Evolutionary conservation across 2,113 vertebrate genomes (phyloP), one percentile per base, ranked within the genome.

Genomic region (Pachypanchax playfairii): DNA sequence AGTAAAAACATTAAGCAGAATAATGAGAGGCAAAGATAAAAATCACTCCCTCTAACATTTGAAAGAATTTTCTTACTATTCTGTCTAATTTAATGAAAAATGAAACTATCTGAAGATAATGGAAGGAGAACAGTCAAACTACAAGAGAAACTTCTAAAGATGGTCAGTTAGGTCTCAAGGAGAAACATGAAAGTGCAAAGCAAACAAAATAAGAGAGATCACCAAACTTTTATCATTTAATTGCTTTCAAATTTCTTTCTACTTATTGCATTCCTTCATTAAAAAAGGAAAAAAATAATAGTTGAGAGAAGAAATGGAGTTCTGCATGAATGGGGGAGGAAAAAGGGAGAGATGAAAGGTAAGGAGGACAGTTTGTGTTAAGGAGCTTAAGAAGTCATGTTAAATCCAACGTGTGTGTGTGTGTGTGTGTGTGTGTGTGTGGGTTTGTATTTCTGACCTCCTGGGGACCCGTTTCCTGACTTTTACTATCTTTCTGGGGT

Each of bases 1-100:
- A 68, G 65, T 44, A 41, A 70, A 85, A 84, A 73, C 74, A 87
- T 62, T 50, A 54, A 71, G 60, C 73, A 77, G 44, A 85, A n/a
- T 64, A 55, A 67, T 60, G 59, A 72, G 51, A 67, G 66, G 53
- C 39, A 21, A 21, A 36, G 43, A 31, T 21, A 25, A 24, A 33
- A 49, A 56, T 33, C 55, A 35, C 43, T 43, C 75, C 54, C 20
- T 47, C 26, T 39, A n/a, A 14, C 1, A 43, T 54, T 47, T 31
- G 26, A 28, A 66, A 43, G 42, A 18, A 36, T 38, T 13, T 42
- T 12, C 18, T 28, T 18, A 1, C 26, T 11, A 42, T 31, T 66
- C 41, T 66, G 65, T 79, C 26, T 83, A n/a, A 84, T 77, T 56
- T 44, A 1, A 46, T 20, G 15, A 67, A 73, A 43, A 49, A 4